Base-by-base conservation (phyloP, 2,888 invertebrate genomes). In the Acanthococcus lagerstroemiae region DNA sequence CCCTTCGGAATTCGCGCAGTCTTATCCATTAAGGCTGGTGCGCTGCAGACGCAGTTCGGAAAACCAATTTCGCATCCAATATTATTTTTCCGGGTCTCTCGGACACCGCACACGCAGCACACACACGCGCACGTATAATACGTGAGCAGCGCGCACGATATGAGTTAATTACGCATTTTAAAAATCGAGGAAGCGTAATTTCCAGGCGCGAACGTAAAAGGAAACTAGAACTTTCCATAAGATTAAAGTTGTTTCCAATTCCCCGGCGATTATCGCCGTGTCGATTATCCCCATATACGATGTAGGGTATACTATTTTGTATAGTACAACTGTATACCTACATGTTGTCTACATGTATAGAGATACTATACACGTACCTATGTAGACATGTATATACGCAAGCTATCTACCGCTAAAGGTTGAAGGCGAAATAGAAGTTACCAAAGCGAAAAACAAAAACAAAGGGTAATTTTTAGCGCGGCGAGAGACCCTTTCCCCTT, bases 171-270 rank as follows among this genome's bases (percentile, higher is more conserved):
- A 37, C 37, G 37, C 37, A n/a, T 37, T 37, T 15, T 15, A 37
- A 37, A 37, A 37, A n/a, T 37, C 37, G 37, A 37, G 37, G n/a
- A n/a, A 37, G 37, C 37, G 37, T 37, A 37, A 37, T 37, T 37
- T 37, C 37, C 12, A 2, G n/a, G 37, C n/a, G 37, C 37, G 37
- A 37, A 26, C 30, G 61, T 48, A 50, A 61, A 52, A 52, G 27
- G 61, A 61, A 61, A 50, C 52, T 48, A 52, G 9, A 61, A 61
- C 61, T 61, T 61, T 61, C 52, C 50, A 50, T 50, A 61, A 61
- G 61, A 61, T 61, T 61, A 52, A 61, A 61, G 61, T 61, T 61
- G 52, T 61, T 61, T 61, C 61, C 50, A 61, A 61, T 61, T 61
- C 61, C 61, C 61, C 27, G 61, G 61, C 52, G 52, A 61, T 61